Percentiles rank a stretch among this genome's conserved stretches.
phyloP scores from a whole-genome alignment of 1,140 invertebrate genomes.

The Bombus pyrosoma region DNA sequence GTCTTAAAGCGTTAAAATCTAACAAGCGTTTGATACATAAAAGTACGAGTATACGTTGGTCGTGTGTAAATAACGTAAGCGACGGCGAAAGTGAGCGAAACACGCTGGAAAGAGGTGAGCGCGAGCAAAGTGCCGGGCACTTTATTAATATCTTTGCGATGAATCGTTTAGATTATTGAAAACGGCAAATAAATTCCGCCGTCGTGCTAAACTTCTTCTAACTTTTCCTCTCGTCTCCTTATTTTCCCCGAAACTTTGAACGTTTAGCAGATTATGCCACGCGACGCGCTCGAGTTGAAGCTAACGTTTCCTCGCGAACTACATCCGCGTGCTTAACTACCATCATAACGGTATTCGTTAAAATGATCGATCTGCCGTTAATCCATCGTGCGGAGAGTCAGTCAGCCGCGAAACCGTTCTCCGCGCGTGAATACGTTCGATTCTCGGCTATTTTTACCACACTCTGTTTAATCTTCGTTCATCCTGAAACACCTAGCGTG shows the following conservation, averaged over 20 bases:
- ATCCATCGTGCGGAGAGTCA: background rate
- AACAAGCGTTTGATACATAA: background rate
- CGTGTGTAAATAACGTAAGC: background rate
- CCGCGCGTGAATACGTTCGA: background rate
- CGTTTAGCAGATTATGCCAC: background rate
- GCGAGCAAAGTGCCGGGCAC: too few species aligned
- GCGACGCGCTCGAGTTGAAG: too few species aligned
- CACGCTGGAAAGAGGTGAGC: too few species aligned
- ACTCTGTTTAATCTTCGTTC: conserved; percentile 8
- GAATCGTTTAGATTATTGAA: too few species aligned
- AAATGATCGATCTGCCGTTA: background rate
- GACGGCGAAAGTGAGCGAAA: too few species aligned
- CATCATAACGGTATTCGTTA: background rate
- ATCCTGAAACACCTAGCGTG: background rate
- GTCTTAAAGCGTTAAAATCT: background rate
- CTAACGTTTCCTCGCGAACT: background rate
- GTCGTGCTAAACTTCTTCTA: background rate
- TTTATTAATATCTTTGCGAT: too few species aligned
- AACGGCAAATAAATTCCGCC: too few species aligned
- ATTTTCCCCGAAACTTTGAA: background rate
- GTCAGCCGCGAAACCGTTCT: background rate
- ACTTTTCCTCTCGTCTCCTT: background rate
- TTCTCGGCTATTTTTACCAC: background rate
- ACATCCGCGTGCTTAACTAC: background rate
- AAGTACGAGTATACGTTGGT: background rate